These are phyloP conservation scores for Bradypodion pumilum DNA, from an alignment of 2,797 vertebrate genomes.

Conservation along the genomic window DNA sequence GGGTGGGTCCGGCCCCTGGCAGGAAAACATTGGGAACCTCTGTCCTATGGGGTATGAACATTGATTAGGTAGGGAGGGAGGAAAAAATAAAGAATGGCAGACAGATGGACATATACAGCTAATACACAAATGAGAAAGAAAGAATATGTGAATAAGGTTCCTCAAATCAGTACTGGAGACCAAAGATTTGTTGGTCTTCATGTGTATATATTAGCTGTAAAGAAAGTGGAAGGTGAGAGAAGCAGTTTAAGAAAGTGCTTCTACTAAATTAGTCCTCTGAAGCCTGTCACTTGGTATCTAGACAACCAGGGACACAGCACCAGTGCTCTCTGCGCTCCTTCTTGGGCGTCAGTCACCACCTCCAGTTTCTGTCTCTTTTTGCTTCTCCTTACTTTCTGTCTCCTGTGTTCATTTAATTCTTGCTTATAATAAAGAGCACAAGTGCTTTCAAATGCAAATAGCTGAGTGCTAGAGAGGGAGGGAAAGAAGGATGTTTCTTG, in stretches of 20 bases:
- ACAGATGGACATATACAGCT: neutral
- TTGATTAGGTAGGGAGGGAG: too few species aligned
- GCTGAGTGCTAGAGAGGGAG: neutral
- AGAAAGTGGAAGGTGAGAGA: conserved; percentile 13
- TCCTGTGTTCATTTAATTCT: conserved; percentile 65
- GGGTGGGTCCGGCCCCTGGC: too few species aligned
- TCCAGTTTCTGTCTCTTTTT: conserved; percentile 60
- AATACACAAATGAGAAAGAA: neutral
- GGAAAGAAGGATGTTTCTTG: conserved; percentile 31
- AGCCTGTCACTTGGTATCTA: conserved; percentile 38
- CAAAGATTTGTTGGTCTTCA: neutral
- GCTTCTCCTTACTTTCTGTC: conserved; percentile 55
- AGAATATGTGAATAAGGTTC: neutral
- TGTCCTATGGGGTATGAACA: too few species aligned
- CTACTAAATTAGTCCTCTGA: conserved; percentile 49
- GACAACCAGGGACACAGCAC: conserved; percentile 38
- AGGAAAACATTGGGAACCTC: too few species aligned
- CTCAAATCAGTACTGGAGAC: neutral
- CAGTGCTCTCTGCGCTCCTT: conserved; percentile 58
- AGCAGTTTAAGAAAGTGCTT: conserved; percentile 20
- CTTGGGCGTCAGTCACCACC: conserved; percentile 64
- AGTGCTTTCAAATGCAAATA: conserved; percentile 69
- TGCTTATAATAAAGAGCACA: conserved; percentile 56
- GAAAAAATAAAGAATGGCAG: neutral
- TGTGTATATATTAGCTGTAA: conserved; percentile 9